phyloP scores from a whole-genome alignment of 2,888 invertebrate genomes.

The Homarus gammarus region DNA sequence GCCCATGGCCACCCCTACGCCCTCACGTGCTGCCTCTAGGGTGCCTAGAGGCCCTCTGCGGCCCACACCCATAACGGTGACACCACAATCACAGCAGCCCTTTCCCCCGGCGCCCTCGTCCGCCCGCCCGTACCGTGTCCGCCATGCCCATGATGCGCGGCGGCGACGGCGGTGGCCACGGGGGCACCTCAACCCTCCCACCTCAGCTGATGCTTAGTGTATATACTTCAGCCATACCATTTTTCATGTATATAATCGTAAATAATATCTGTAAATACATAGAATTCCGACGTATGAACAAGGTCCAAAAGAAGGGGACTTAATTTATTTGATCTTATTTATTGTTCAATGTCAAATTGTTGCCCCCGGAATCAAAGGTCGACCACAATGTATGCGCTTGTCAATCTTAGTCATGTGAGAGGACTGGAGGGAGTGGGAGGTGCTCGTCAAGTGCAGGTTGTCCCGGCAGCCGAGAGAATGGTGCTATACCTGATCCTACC shows the following conservation, averaged over 20 bases:
- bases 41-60: slow-evolving; percentile 9
- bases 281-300: slow-evolving; percentile 52
- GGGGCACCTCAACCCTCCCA: slow-evolving; percentile 63
- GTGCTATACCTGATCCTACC: slow-evolving; percentile 69
- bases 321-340: slow-evolving; percentile 73
- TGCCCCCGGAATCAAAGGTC: slow-evolving; percentile 69
- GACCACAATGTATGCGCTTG: slow-evolving; percentile 73
- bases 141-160: slow-evolving; percentile 42
- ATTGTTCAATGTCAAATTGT: slow-evolving; percentile 60
- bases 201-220: slow-evolving; percentile 69
- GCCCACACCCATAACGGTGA: slow-evolving; percentile 25
- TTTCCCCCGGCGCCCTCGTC: slow-evolving; percentile 69
- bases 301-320: slow-evolving; percentile 65
- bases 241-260: slow-evolving; percentile 70
- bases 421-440: slow-evolving; percentile 49
- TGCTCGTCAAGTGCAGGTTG: slow-evolving; percentile 25
- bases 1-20: slow-evolving; percentile 28
- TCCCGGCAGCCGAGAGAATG: slow-evolving; percentile 61
- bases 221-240: slow-evolving; percentile 69
- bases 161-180: slow-evolving; percentile 66
- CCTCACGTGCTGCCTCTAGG: slow-evolving; percentile 21
- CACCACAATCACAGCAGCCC: slow-evolving; percentile 46
- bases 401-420: slow-evolving; percentile 71
- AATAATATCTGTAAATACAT: slow-evolving; percentile 70
- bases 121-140: slow-evolving; percentile 65